A percentile compares a stretch with the other conserved stretches of the same genome.
These are phyloP conservation scores for Linepithema humile DNA, from an alignment of 1,140 invertebrate genomes.

Conservation along the genomic window DNA sequence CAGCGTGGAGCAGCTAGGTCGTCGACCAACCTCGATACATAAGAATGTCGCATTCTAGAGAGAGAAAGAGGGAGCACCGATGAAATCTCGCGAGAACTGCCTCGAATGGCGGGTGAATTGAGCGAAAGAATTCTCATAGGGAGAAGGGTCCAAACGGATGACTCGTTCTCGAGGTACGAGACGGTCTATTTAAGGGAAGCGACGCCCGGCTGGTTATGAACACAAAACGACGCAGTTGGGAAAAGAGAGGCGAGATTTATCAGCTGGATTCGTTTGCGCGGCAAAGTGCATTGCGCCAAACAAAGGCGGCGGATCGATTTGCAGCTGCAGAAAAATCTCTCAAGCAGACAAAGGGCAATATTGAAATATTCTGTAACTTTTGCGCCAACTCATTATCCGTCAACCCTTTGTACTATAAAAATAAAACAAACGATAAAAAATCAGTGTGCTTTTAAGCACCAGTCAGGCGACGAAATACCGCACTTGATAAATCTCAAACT, in stretches of 20 bases:
- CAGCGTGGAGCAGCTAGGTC: background rate
- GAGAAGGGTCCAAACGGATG: background rate
- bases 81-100: constrained; percentile 54
- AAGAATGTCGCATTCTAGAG: background rate
- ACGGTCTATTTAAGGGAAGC: constrained; percentile 49
- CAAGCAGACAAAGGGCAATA: background rate
- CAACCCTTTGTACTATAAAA: too few species aligned
- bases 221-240: background rate
- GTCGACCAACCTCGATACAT: constrained; percentile 29
- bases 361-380: background rate
- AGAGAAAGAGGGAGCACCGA: constrained; percentile 1
- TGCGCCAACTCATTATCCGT: background rate
- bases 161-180: constrained; percentile 11
- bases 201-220: constrained; percentile 35
- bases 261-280: background rate
- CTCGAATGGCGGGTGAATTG: constrained; percentile 27
- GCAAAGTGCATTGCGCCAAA: background rate
- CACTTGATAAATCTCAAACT: background rate
- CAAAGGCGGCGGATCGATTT: background rate
- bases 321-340: background rate
- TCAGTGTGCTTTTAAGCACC: background rate
- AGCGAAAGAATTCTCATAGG: constrained; percentile 25
- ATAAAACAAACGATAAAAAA: constrained; percentile 21
- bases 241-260: constrained; percentile 10
- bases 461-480: background rate